Evolutionary conservation across 2,888 invertebrate species (phyloP).

Genomic region (Temnothorax ravouxi): DNA sequence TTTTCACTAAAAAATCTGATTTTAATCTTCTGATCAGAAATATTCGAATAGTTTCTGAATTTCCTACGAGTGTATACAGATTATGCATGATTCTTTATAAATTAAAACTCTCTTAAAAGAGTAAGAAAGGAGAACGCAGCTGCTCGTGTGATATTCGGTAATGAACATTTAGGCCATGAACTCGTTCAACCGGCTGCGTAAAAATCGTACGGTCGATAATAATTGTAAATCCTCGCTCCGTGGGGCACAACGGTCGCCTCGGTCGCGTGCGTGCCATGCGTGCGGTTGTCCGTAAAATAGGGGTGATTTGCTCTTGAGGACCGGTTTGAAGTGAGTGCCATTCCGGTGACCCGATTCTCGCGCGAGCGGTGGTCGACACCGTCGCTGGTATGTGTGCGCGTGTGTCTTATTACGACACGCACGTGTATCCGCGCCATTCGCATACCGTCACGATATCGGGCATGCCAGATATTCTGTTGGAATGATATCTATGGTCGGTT

Average conservation of each 20-base stretch:
- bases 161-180: not conserved
- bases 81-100: not conserved
- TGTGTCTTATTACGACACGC: constrained; percentile 57
- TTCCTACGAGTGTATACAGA: not conserved
- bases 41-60: not conserved
- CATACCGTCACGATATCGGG: constrained; percentile 54
- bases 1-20: not conserved
- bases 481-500: constrained; percentile 46
- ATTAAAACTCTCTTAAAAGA: not conserved
- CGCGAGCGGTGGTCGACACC: constrained; percentile 6
- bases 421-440: constrained; percentile 24
- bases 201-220: constrained; percentile 24
- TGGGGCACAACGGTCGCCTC: not conserved
- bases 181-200: constrained; percentile 10
- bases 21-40: not conserved
- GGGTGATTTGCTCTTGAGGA: constrained; percentile 55
- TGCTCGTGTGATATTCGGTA: not conserved
- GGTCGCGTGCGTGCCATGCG: constrained; percentile 14
- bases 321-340: constrained; percentile 61
- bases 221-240: not conserved
- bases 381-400: constrained; percentile 58
- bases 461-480: constrained; percentile 61
- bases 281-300: constrained; percentile 63
- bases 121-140: not conserved
- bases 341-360: constrained; percentile 64